These are phyloP conservation scores for Pegoplata infirma DNA, from an alignment of 2,888 invertebrate genomes.

Conservation along the genomic window DNA sequence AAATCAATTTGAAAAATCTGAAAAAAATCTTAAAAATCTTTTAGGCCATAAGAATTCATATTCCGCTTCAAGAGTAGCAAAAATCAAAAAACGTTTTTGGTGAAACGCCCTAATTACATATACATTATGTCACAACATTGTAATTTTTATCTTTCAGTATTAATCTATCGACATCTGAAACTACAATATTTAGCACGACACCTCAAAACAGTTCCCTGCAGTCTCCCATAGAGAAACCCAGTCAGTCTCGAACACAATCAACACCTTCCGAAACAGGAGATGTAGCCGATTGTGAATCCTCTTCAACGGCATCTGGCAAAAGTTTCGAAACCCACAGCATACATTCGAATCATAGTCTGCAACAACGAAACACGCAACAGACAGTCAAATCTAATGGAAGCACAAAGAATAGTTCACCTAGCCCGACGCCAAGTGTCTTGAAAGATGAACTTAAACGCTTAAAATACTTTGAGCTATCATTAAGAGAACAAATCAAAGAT, in stretches of 20 bases:
- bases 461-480: conserved; percentile 76
- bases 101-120: conserved; percentile 4
- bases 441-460: conserved; percentile 77
- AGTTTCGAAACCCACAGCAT: conserved; percentile 76
- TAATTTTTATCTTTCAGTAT: conserved; percentile 66
- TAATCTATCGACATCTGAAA: conserved; percentile 76
- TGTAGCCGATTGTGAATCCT: conserved; percentile 74
- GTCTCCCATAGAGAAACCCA: conserved; percentile 73
- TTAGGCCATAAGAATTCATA: no score
- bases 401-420: conserved; percentile 64
- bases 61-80: no score
- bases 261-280: conserved; percentile 68
- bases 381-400: conserved; percentile 66
- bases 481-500: conserved; percentile 77
- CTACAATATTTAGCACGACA: conserved; percentile 76
- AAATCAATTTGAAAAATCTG: no score
- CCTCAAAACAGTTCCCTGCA: conserved; percentile 67
- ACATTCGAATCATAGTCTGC: conserved; percentile 73
- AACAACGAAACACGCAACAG: conserved; percentile 52
- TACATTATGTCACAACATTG: no score
- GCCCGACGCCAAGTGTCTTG: conserved; percentile 72
- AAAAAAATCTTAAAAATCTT: no score
- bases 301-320: conserved; percentile 76
- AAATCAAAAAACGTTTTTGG: no score
- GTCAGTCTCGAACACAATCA: conserved; percentile 66